Conservation (phyloP, 2,113 vertebrate species). For the Romanogobio albipinnatus region DNA sequence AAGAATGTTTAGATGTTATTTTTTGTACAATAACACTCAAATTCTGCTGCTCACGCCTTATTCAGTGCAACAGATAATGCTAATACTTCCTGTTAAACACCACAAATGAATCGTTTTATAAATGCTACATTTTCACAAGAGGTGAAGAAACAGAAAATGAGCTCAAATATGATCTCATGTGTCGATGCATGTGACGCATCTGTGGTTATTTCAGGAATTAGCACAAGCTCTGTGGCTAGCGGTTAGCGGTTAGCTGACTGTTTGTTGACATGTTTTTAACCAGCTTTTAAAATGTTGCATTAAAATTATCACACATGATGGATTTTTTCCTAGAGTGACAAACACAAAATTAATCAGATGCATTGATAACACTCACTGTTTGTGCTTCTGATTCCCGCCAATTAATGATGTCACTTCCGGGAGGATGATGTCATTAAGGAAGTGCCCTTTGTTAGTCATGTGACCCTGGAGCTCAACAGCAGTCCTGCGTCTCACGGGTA, state of each 20-base stretch:
- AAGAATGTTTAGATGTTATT: too few species aligned
- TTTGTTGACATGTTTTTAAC: too few species aligned
- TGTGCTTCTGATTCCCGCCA: background rate
- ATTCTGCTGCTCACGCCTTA: background rate
- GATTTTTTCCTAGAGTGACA: background rate
- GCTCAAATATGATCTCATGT: background rate
- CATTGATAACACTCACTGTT: background rate
- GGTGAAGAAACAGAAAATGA: background rate
- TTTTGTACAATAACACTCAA: background rate
- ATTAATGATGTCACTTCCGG: background rate
- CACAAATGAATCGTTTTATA: background rate
- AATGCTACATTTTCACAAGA: background rate
- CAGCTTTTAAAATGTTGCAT: background rate
- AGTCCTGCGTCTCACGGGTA: too few species aligned
- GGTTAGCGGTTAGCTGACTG: background rate
- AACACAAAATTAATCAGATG: background rate
- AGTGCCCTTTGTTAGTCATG: too few species aligned
- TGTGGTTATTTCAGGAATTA: background rate
- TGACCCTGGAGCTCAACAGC: too few species aligned
- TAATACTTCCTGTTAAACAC: background rate
- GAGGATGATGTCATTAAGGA: background rate
- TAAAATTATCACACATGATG: background rate
- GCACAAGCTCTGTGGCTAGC: background rate
- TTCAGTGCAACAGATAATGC: background rate
- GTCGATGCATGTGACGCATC: background rate